A percentile compares a stretch with the other conserved stretches of the same genome.
These are phyloP conservation scores for Nannospalax galili DNA, from an alignment of 2,113 vertebrate genomes.

Conservation along the genomic window DNA sequence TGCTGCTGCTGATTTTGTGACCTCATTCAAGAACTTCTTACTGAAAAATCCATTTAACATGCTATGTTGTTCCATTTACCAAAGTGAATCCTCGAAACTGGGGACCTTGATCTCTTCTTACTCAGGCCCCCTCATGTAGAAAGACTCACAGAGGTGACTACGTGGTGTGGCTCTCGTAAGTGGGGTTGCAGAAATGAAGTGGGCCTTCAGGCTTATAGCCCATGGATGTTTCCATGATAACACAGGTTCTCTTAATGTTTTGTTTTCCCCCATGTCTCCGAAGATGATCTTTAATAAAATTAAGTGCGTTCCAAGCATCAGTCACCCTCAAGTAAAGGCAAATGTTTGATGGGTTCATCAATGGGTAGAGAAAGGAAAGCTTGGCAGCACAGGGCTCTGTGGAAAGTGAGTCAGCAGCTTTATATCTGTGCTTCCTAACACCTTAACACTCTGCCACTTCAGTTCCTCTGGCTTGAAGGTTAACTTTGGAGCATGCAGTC, in stretches of 20 bases:
- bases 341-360: neutral
- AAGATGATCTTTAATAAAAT: neutral
- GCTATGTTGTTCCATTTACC: neutral
- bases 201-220: neutral
- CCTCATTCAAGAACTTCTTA: neutral
- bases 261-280: no score
- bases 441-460: neutral
- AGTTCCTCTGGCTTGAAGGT: neutral
- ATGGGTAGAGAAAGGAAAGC: neutral
- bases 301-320: neutral
- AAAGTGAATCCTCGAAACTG: neutral
- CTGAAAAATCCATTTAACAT: neutral
- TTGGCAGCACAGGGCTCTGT: neutral
- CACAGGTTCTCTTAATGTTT: no score
- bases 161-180: neutral
- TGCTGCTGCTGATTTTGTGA: neutral
- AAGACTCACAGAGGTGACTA: neutral
- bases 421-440: neutral
- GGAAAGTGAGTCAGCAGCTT: slow-evolving; percentile 3
- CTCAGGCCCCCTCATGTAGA: neutral
- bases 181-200: neutral
- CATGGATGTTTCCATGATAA: accelerated
- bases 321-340: neutral
- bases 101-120: neutral
- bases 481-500: neutral